Conservation (phyloP, 2,113 vertebrate genomes). For the Trematocara variabile region DNA sequence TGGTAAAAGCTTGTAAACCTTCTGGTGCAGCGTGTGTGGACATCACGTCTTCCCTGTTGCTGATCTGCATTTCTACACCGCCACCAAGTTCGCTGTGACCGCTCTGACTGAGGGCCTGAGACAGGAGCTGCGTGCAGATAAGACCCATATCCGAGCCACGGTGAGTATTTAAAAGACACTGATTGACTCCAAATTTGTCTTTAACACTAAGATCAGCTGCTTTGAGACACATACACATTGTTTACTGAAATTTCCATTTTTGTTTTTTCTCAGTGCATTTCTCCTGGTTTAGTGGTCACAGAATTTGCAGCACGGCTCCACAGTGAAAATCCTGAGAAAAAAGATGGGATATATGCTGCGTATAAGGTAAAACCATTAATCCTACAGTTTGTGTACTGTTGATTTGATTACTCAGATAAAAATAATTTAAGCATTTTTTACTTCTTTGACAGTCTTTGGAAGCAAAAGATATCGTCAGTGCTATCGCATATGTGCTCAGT, state of each 20-base stretch:
- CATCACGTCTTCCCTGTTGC: background rate
- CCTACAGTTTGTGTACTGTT: background rate
- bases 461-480: background rate
- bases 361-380: conserved; percentile 10
- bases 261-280: background rate
- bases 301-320: conserved; percentile 4
- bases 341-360: background rate
- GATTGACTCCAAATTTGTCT: background rate
- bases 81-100: background rate
- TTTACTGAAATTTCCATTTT: background rate
- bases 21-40: background rate
- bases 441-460: background rate
- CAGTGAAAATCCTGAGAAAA: background rate
- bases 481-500: background rate
- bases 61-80: background rate
- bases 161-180: background rate
- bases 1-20: background rate
- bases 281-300: conserved; percentile 47
- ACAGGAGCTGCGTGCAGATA: background rate
- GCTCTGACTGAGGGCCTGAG: conserved; percentile 66
- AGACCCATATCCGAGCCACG: background rate
- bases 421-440: background rate
- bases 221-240: background rate
- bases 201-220: background rate
- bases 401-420: background rate